Evolutionary conservation across 2,888 invertebrate genomes (phyloP), one percentile per base, ranked within the genome.

Genomic region (Embidobia sp.): DNA sequence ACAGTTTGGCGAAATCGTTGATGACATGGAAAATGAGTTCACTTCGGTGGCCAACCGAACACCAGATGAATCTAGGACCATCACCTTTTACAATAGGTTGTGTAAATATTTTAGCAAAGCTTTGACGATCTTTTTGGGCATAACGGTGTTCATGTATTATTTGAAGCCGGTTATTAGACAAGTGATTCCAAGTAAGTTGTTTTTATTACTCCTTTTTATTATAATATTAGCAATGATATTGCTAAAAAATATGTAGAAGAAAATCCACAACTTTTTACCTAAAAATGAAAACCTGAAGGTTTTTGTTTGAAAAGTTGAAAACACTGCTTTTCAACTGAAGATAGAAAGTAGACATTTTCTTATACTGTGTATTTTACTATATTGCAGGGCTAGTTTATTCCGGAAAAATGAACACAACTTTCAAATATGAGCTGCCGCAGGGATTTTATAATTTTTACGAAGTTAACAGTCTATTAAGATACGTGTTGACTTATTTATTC

Each of bases 61-160:
- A 0, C 0, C 8, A 0, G 77, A 82, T 3, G 83, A 84, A 42
- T 77, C 37, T 3, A 64, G 79, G 33, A 48, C 57, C 6, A 79
- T 83, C 13, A 44, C 82, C 0, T 33, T 53, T 2, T 84, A 84
- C 16, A 81, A 81, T 40, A 35, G 48, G 3, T 78, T 53, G 19
- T 80, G 83, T 3, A 83, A 82, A 33, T 44, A 80, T 6, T 83
- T 84, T 42, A 73, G 82, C 1, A 81, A 81, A 33, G 46, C 82
- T 11, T 40, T 82, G 11, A 73, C 79, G 8, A 72, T 64, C 5
- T 82, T 85, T 22, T 79, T 84, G 10, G 75, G 80, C 3, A 53
- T 81, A 2, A 83, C 84, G 0, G 83, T 82, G 2, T 70, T 79
- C 3, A 82, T 81, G 8, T 83, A 84, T 64, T 84, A 80, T 44